Conservation (phyloP, 2,888 invertebrate species). For the Lasius fuliginosus region DNA sequence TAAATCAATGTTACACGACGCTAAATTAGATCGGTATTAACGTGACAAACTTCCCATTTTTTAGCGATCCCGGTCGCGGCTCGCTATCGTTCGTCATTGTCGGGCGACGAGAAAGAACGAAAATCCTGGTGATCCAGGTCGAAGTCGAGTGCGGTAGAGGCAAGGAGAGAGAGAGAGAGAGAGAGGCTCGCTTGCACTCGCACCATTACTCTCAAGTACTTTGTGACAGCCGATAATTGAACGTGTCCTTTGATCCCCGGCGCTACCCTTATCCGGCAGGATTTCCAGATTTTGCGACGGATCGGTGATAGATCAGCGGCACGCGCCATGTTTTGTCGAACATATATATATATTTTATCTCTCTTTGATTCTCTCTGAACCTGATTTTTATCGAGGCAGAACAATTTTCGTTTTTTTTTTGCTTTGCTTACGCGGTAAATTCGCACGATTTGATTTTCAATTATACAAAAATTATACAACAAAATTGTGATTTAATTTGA, state of each 20-base stretch:
- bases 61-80: slow-evolving; percentile 32
- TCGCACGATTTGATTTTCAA: background rate
- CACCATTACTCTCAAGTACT: slow-evolving; percentile 71
- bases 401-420: slow-evolving; percentile 10
- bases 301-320: slow-evolving; percentile 68
- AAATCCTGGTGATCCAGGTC: slow-evolving; percentile 61
- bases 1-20: slow-evolving; percentile 47
- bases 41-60: slow-evolving; percentile 47
- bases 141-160: slow-evolving; percentile 37
- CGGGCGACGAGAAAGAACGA: slow-evolving; percentile 46
- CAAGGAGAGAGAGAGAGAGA: slow-evolving; percentile 23
- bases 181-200: slow-evolving; percentile 52
- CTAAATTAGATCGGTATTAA: slow-evolving; percentile 53
- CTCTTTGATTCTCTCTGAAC: background rate
- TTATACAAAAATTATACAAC: background rate
- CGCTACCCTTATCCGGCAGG: slow-evolving; percentile 35
- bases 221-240: slow-evolving; percentile 79
- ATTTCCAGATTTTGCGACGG: slow-evolving; percentile 54
- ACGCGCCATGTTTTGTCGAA: slow-evolving; percentile 56
- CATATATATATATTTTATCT: slow-evolving; percentile 38
- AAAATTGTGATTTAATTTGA: slow-evolving; percentile 7
- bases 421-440: background rate
- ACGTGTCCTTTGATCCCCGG: slow-evolving; percentile 74
- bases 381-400: slow-evolving; percentile 25
- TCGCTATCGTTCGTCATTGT: slow-evolving; percentile 62